These are phyloP conservation scores for Pelecanus crispus DNA, from an alignment of 2,113 vertebrate species.

Conservation along the genomic window DNA sequence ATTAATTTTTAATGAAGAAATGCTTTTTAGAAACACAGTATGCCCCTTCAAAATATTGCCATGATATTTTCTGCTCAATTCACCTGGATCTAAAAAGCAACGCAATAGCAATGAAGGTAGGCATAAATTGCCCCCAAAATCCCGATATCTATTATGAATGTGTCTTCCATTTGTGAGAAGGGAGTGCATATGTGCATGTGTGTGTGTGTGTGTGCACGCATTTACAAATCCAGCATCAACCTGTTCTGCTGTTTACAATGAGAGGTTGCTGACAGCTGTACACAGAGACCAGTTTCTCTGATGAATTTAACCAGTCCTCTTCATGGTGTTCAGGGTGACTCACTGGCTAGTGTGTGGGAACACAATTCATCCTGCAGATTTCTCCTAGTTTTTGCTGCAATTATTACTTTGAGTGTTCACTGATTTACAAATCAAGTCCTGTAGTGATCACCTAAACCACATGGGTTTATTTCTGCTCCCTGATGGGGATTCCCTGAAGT, in stretches of 20 bases:
- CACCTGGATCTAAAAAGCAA: background rate
- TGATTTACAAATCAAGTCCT: background rate
- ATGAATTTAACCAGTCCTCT: background rate
- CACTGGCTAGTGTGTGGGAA: background rate
- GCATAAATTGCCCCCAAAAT: background rate
- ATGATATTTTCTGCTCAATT: background rate
- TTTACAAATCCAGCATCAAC: background rate
- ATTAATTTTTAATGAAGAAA: conserved; percentile 49
- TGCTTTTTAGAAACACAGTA: background rate
- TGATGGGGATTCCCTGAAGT: background rate
- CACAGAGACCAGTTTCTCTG: background rate
- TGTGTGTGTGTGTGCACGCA: background rate
- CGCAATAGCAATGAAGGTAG: background rate
- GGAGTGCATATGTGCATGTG: fast-evolving
- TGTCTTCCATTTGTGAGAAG: background rate
- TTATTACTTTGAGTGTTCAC: background rate
- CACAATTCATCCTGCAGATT: background rate
- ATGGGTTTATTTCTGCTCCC: background rate
- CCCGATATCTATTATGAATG: background rate
- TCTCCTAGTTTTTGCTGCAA: background rate
- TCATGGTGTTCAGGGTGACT: background rate
- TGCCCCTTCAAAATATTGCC: background rate
- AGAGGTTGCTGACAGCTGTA: background rate
- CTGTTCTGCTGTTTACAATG: background rate
- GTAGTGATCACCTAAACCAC: background rate